phyloP scores from a whole-genome alignment of 2,113 vertebrate genomes.

The Formicarius rufipectus region DNA sequence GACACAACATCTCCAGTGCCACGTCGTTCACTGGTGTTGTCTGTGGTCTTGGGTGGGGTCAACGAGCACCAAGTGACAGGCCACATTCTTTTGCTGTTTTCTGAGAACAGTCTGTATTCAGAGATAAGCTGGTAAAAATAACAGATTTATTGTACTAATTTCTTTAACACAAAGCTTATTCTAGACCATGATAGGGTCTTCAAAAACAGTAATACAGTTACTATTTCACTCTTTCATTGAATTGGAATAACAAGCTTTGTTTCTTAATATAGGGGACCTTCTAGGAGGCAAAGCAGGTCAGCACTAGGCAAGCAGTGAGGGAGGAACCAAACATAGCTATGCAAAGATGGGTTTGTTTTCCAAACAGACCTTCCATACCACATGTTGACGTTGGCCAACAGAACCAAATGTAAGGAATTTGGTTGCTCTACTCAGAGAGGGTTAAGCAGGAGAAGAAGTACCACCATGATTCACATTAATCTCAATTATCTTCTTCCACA shows the following conservation, averaged over 20 bases:
- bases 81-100: neutral
- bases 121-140: neutral
- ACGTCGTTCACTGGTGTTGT: neutral
- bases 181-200: neutral
- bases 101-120: neutral
- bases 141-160: neutral
- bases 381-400: neutral
- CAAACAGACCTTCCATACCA: neutral
- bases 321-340: neutral
- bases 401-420: neutral
- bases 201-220: neutral
- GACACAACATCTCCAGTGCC: neutral
- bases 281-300: neutral
- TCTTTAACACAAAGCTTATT: neutral
- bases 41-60: fast-evolving
- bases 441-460: neutral
- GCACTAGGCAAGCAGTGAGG: neutral
- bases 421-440: neutral
- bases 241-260: neutral
- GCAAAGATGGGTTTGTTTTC: neutral
- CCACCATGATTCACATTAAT: neutral
- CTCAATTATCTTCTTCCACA: neutral
- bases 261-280: neutral
- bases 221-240: neutral
- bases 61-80: neutral